phyloP scores from a whole-genome alignment of 1,140 invertebrate species.

The Armadillidium nasatum region DNA sequence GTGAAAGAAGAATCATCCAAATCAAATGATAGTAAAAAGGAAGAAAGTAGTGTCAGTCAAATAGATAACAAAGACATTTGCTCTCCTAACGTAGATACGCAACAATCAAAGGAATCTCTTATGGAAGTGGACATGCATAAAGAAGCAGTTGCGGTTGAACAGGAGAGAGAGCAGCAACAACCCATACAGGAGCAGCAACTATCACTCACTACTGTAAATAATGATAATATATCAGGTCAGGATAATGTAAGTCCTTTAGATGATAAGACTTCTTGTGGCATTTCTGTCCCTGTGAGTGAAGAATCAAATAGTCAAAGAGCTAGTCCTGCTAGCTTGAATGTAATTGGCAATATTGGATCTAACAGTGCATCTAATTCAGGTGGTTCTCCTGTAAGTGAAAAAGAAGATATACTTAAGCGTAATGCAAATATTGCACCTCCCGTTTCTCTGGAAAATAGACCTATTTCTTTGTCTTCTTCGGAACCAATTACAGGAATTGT shows the following conservation, averaged over 20 bases:
- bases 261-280: background rate
- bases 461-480: conserved; percentile 9
- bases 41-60: background rate
- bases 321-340: background rate
- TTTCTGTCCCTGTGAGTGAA: background rate
- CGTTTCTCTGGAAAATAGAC: background rate
- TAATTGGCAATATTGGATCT: background rate
- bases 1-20: background rate
- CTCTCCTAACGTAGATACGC: background rate
- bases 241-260: background rate
- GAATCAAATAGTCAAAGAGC: background rate
- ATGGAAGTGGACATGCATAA: background rate
- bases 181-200: no score
- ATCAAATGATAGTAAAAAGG: background rate
- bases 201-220: no score
- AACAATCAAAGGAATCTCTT: background rate
- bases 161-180: background rate
- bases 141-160: background rate
- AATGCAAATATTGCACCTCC: background rate
- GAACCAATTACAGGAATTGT: conserved; percentile 31
- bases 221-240: no score
- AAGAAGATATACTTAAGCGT: background rate
- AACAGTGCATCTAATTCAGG: background rate
- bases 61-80: no score
- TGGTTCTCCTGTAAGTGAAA: background rate